A percentile compares a stretch with the other conserved stretches of the same genome.
Conservation (phyloP, 64 coral and sea anemone species). For the Pachyseris speciosa region DNA sequence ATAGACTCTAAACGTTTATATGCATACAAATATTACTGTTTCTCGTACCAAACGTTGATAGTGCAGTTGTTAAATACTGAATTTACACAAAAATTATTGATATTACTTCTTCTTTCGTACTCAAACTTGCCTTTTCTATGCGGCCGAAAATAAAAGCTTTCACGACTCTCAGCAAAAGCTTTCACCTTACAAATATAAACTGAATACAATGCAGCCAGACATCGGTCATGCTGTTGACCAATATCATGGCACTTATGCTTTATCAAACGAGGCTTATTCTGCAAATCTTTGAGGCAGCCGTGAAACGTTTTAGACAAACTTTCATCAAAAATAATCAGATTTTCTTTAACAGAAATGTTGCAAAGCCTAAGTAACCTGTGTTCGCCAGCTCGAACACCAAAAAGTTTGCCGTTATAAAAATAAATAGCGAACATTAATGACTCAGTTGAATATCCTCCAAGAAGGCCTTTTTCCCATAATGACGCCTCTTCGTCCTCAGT, state of each 20-base stretch:
- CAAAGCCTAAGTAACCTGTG: constrained; percentile 42
- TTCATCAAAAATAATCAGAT: constrained; percentile 39
- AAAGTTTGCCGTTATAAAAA: constrained; percentile 25
- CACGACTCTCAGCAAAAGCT: constrained; percentile 39
- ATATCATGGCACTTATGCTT: constrained; percentile 47
- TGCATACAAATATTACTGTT: constrained; percentile 31
- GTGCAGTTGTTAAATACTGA: constrained; percentile 47
- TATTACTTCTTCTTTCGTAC: constrained; percentile 2
- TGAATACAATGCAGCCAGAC: constrained; percentile 55
- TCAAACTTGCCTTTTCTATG: background rate
- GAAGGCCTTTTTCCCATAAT: constrained; percentile 48
- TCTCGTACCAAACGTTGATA: constrained; percentile 28
- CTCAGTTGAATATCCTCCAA: constrained; percentile 45
- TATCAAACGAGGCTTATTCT: constrained; percentile 52
- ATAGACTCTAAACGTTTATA: constrained; percentile 16
- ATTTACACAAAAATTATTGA: background rate
- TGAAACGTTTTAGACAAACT: constrained; percentile 52
- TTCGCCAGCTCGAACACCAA: constrained; percentile 32
- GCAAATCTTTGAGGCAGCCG: constrained; percentile 35
- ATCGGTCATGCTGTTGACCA: constrained; percentile 21
- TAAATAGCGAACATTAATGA: constrained; percentile 15
- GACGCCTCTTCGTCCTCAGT: constrained; percentile 17
- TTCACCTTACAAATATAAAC: constrained; percentile 26
- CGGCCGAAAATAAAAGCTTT: background rate
- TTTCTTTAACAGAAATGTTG: constrained; percentile 15